Base-by-base conservation (phyloP, 2,113 vertebrate genomes). In the Octodon degus region DNA sequence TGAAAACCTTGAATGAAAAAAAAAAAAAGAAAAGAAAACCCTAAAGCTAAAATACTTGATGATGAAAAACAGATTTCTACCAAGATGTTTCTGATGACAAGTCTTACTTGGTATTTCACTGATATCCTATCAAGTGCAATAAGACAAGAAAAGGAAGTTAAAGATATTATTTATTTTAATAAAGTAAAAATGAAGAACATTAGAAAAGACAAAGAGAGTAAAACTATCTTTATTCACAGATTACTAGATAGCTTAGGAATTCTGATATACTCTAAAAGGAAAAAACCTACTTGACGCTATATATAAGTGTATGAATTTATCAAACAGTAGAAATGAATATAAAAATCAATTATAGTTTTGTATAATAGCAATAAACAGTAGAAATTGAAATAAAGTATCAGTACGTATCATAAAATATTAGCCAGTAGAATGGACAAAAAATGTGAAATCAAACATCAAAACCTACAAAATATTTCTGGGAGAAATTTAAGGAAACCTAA, bases 271-370 rank as follows among this genome's bases (percentile, higher is more conserved):
- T 86, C 5, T 77, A 50, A 25, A 76, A 89, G 95, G 32, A 87
- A 50, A 96, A 25, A 30, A 87, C 40, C 3, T 58, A 0, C 32
- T 70, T 22, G 9, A 47, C 60, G 53, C n/a, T 74, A 16, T 25
- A 50, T 68, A 19, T 32, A 76, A 70, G 14, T n/a, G 34, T 37
- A 65, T 30, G 63, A 70, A 17, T 27, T 65, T 30, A 62, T 27
- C 43, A 89, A 53, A 7, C 12, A 37, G n/a, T 53, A 86, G 19
- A 94, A 94, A 37, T 90, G 70, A 87, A 60, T 80, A 83, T 53
- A 72, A 92, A 79, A 90, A 4, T 83, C 25, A 50, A 13, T 34
- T 43, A 30, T 40, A 53, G 20, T 65, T 87, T 25, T 79, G 22
- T 27, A 77, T n/a, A 34, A 20, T 83, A 77, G 4, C 25, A 70